Conservation (phyloP, 1,140 invertebrate genomes). For the Sinella curviseta region DNA sequence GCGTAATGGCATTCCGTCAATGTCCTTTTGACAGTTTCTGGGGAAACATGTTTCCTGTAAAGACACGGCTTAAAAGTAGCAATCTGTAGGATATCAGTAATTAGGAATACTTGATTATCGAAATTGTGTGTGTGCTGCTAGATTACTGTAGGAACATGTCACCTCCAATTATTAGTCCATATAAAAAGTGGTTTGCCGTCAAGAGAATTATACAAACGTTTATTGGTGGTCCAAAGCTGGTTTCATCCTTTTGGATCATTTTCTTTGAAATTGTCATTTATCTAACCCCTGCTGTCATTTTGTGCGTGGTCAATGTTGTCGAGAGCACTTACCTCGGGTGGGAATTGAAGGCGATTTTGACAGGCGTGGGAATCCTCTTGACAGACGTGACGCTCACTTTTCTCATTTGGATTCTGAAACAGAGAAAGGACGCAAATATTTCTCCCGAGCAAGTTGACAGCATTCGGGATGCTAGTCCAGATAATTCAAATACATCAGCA, state of each 20-base stretch:
- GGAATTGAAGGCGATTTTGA: background rate
- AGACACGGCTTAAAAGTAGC: background rate
- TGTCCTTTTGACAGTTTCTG: background rate
- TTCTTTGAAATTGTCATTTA: slow-evolving; percentile 36
- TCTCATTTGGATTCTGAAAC: slow-evolving; percentile 21
- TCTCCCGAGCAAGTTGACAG: background rate
- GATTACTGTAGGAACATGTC: slow-evolving; percentile 31
- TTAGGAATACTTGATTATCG: background rate
- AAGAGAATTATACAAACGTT: slow-evolving; percentile 40
- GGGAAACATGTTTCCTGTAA: background rate
- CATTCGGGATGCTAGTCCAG: too few species aligned
- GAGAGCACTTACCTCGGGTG: background rate
- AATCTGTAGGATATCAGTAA: background rate
- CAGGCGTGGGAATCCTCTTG: background rate
- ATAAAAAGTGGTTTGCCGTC: slow-evolving; percentile 38
- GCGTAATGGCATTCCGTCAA: background rate
- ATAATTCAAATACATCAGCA: background rate
- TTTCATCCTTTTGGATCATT: slow-evolving; percentile 16
- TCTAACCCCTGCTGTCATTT: slow-evolving; percentile 25
- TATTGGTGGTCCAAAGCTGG: slow-evolving; percentile 34
- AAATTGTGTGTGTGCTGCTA: background rate
- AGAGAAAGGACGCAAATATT: background rate
- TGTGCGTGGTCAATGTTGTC: slow-evolving; percentile 19
- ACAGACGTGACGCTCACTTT: slow-evolving; percentile 1
- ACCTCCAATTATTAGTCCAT: slow-evolving; percentile 40